phyloP scores from a whole-genome alignment of 2,113 vertebrate genomes.

The Microcebus ravelobensis region DNA sequence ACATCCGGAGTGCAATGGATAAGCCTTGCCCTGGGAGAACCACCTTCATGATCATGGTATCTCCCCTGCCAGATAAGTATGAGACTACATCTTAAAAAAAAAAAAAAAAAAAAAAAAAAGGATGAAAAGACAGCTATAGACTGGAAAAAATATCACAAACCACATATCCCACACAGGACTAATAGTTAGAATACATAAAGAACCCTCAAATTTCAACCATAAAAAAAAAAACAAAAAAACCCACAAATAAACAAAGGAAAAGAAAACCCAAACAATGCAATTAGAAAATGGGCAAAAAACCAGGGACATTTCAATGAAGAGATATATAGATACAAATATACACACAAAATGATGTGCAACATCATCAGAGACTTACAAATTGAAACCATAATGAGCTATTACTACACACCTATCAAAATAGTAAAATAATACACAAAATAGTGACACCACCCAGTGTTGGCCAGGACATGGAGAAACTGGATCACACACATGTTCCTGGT shows the following conservation, averaged over 20 bases:
- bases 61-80: too few species aligned
- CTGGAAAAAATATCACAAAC: neutral
- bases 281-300: neutral
- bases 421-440: neutral
- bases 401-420: neutral
- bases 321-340: neutral
- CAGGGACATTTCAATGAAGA: neutral
- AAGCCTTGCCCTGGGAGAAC: too few species aligned
- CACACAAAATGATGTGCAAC: neutral
- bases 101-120: too few species aligned
- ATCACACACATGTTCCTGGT: neutral
- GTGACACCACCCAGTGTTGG: neutral
- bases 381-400: neutral
- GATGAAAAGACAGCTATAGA: neutral
- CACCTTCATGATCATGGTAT: too few species aligned
- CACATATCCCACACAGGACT: neutral
- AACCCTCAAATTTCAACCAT: neutral
- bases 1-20: too few species aligned
- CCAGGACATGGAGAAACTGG: too few species aligned
- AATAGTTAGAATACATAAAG: neutral
- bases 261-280: neutral
- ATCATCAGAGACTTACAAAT: neutral
- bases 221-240: neutral
- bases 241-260: neutral
- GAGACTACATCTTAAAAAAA: too few species aligned